Base-by-base conservation (phyloP, 2,888 invertebrate genomes). In the Congeria kusceri region DNA sequence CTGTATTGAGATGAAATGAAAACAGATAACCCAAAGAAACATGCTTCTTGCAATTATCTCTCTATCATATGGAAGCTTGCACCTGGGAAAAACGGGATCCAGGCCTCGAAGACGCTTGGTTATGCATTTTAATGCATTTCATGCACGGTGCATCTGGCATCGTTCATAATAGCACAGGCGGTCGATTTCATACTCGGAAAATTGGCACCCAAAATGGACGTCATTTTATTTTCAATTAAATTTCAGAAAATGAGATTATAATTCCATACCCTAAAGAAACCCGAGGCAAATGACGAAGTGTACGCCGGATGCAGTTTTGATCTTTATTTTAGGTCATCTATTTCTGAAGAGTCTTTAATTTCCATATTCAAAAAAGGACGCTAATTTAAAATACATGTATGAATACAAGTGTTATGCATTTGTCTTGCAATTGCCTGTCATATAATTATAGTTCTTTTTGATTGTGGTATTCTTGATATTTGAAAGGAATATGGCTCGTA, bases 41-140 rank as follows among this genome's bases (percentile, higher is more conserved):
- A 72, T 65, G 71, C 64, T 64, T 64, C 29, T 57, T 53, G 64
- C 64, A 64, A 64, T 72, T 32, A 72, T 72, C 64, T 46, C 20
- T 58, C 44, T 64, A 64, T 62, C 58, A 58, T 58, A 46, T 72
- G 46, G 25, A 28, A 11, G 25, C 57, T 20, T 72, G 71, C 71
- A 72, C 71, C 71, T 72, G 71, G 71, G 71, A 29, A 63, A 61
- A 25, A 72, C 58, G 57, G 56, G 57, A 57, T 58, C 71, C 53
- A 25, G 27, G 64, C 64, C 71, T 57, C 64, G 27, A 28, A 65
- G 71, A 72, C 65, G 71, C 71, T 72, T 64, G 57, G 59, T 59
- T 58, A 65, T 72, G 65, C 71, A 72, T 72, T 58, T 62, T 64
- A 72, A 72, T 72, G 71, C 71, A 72, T 65, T 64, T 53, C 47